Base-by-base conservation (phyloP, 1,140 invertebrate species). In the Papilio polyxenes region DNA sequence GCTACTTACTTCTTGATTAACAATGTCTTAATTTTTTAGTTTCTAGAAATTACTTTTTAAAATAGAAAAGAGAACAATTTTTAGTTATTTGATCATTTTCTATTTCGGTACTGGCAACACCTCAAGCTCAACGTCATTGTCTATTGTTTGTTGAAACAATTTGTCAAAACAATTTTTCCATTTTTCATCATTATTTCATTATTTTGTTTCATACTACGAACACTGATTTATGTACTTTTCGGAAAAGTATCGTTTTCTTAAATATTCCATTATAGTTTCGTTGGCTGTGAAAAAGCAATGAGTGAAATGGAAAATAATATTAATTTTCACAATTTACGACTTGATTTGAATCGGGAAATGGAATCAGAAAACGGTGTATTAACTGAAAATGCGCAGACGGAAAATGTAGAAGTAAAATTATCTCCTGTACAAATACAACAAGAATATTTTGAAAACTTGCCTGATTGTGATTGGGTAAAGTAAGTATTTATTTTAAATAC, bases 391-490 rank as follows among this genome's bases (percentile, higher is more conserved):
- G 23, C 17, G 15, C 56, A 31, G 23, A 69, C 31, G 4, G 78
- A 65, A 23, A 76, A 79, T 49, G 13, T 80, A 76, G 37, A 78
- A 23, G 37, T 82, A 48, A 85, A 53, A 8, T 76, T 88, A 51
- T 82, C 88, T 51, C 90, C 92, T 44, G 88, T 92, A 59, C 88
- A 94, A 86, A 90, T 94, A 83, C 92, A 94, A 85, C 92, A 94
- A 82, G 90, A 93, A 87, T 94, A 93, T 85, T 94, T 88, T 87
- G 92, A 94, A 88, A 94, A 94, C 82, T 83, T 93, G 56, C 87
- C 89, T 5, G 92, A 93, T 75, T 90, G 87, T 86, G 92, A 94
- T 85, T 94, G 92, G 92, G 87, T 93, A 10, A 92, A 90, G 92
- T 94, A 87, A 90, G 92, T 90, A 77, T 80, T 56, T 31, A 23